phyloP scores from a whole-genome alignment of 1,140 invertebrate genomes.

The Pristionchus pacificus region DNA sequence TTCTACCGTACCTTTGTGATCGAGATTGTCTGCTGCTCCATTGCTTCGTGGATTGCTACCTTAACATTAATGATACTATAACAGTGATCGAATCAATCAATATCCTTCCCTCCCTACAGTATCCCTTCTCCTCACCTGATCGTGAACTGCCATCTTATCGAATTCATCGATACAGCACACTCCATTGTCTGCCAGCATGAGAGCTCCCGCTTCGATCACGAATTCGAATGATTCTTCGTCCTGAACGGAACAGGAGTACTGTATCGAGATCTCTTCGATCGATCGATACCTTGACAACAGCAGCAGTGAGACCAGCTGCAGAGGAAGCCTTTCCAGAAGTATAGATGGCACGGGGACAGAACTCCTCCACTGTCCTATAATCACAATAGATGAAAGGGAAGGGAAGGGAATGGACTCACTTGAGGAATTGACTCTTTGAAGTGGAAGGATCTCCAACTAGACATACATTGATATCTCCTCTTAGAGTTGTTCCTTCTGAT shows the following conservation, averaged over 20 bases:
- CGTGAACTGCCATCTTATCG: constrained; percentile 95
- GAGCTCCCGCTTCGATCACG: constrained; percentile 96
- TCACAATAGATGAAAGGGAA: constrained; percentile 17
- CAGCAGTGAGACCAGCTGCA: constrained; percentile 94
- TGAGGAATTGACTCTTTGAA: constrained; percentile 93
- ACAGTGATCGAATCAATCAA: no score
- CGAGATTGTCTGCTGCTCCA: constrained; percentile 99
- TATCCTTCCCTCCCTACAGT: no score
- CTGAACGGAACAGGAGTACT: background rate
- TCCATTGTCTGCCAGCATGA: constrained; percentile 97
- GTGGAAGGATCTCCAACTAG: constrained; percentile 98
- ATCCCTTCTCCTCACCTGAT: no score
- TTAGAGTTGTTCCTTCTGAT: constrained; percentile 73
- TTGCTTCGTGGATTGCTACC: constrained; percentile 99
- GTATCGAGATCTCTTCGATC: background rate
- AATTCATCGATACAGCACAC: constrained; percentile 99
- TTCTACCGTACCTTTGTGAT: constrained; percentile 89
- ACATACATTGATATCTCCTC: constrained; percentile 96
- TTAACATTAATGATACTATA: no score
- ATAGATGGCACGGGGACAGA: constrained; percentile 90
- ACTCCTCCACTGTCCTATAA: constrained; percentile 77
- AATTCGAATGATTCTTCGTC: constrained; percentile 97
- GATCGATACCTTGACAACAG: constrained; percentile 71
- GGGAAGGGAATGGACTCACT: constrained; percentile 66
- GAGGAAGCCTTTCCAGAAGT: constrained; percentile 96